Conservation (phyloP, 2,888 invertebrate genomes). For the Drosophila stalkeri region DNA sequence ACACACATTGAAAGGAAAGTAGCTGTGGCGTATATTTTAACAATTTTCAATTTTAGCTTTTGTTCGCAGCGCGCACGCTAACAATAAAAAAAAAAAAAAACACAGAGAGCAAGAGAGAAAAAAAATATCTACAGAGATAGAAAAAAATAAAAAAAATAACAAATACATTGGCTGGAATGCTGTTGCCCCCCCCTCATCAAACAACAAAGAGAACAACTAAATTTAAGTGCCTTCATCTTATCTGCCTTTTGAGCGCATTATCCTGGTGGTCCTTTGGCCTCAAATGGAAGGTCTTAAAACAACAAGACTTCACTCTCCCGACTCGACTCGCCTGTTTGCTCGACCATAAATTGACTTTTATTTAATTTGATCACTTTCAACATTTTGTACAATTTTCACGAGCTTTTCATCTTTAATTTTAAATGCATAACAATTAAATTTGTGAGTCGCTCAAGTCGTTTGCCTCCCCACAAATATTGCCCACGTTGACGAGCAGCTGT, state of each 20-base stretch:
- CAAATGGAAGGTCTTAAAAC: slow-evolving; percentile 11
- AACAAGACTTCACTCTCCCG: slow-evolving; percentile 10
- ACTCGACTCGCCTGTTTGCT: slow-evolving; percentile 18
- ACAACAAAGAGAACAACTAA: slow-evolving; percentile 67
- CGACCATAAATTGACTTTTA: slow-evolving; percentile 58
- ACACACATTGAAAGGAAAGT: slow-evolving; percentile 62
- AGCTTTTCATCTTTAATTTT: slow-evolving; percentile 49
- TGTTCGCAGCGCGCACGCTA: slow-evolving; percentile 58
- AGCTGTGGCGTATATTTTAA: slow-evolving; percentile 70
- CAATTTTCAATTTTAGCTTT: slow-evolving; percentile 80
- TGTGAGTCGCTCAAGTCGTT: slow-evolving; percentile 33
- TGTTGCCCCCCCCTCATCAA: slow-evolving; percentile 10
- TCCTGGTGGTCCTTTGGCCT: slow-evolving; percentile 52
- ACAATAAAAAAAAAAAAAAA: slow-evolving; percentile 65
- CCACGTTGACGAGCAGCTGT: slow-evolving; percentile 30
- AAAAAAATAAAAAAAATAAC: slow-evolving; percentile 39
- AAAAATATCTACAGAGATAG: slow-evolving; percentile 13
- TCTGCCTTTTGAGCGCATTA: slow-evolving; percentile 56
- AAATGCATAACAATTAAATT: slow-evolving; percentile 68
- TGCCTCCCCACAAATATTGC: slow-evolving; percentile 7
- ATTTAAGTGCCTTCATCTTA: slow-evolving; percentile 73
- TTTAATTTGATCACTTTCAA: slow-evolving; percentile 62
- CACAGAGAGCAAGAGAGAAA: neutral
- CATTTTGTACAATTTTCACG: slow-evolving; percentile 41
- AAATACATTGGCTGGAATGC: slow-evolving; percentile 51